Evolutionary conservation across 92 coral and sea anemone species (phyloP), one percentile per base, ranked within the genome.

Genomic region (Desmophyllum pertusum): DNA sequence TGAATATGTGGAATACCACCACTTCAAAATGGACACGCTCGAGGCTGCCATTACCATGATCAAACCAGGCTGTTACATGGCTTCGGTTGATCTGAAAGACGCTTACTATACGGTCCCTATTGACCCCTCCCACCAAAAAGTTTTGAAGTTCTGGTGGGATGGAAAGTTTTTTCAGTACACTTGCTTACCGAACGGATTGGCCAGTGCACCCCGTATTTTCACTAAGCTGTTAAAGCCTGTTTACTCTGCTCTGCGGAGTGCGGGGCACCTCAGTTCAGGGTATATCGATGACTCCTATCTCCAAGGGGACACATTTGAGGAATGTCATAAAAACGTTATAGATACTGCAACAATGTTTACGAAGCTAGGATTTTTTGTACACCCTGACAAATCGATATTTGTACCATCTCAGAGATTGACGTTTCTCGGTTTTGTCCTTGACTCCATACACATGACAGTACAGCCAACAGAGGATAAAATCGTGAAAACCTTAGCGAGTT

Each of bases 141-240:
- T 35, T 50, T 62, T 84, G 30, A 73, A 84, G 76, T 84, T 84
- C 57, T 79, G 73, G 13, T 79, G 64, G 42, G 63, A 79, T 10
- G 84, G 66, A 35, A 10, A 69, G 29, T 81, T 13, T 69, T 81
- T 71, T 81, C 81, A 81, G 68, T 89, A 74, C 74, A 84, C 77
- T 21, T 84, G 87, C 53, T 71, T 87, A 31, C 90, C 88, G 11
- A 81, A 71, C 29, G 76, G 80, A 37, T 39, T 87, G 59, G 73
- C 92, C 35, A 77, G 86, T 68, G 84, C 83, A 42, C 92, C 86
- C 19, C 89, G 86, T 27, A 81, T 74, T 57, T 87, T 87, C 55
- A 75, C 91, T 5, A 87, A 87, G 46, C 76, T 87, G 35, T 75
- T 81, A 4, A 87, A 86, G 50, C 87, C 89, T 17, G 79, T 80